Evolutionary conservation across 1,140 invertebrate species (phyloP).

Genomic region (Nomia melanderi): DNA sequence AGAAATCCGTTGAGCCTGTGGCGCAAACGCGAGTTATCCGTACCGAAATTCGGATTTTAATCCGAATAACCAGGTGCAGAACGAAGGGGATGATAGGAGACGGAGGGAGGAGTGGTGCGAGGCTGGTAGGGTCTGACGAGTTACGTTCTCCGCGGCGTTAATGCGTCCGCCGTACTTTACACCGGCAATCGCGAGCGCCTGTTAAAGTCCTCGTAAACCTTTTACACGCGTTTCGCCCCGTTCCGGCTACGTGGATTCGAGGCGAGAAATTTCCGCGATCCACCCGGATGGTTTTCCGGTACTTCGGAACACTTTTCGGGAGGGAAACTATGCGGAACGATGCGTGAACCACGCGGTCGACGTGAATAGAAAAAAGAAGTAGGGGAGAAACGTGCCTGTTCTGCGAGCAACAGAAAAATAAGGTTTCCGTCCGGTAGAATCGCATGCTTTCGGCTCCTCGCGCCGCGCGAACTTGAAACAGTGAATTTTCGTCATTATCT

Average conservation of each 20-base stretch:
- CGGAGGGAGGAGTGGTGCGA: not conserved
- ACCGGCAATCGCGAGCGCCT: not conserved
- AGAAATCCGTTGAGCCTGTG: constrained; percentile 5
- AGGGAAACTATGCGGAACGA: not conserved
- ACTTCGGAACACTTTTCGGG: not conserved
- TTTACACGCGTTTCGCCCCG: not conserved
- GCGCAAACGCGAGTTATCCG: not conserved
- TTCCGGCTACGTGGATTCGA: constrained; percentile 6
- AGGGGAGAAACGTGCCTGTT: not conserved
- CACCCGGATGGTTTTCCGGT: not conserved
- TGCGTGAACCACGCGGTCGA: not conserved
- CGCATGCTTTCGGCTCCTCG: not conserved
- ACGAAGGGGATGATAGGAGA: too few species aligned
- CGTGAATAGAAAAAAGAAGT: not conserved
- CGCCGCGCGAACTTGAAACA: too few species aligned
- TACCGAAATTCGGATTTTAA: constrained; percentile 53
- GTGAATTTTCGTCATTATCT: not conserved
- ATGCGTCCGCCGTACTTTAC: constrained; percentile 29
- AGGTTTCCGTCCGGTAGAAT: not conserved
- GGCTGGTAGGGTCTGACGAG: not conserved
- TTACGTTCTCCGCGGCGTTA: constrained; percentile 31
- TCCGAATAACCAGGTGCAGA: constrained; percentile 8
- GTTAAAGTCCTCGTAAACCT: not conserved
- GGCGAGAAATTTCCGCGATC: constrained; percentile 11
- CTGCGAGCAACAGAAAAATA: not conserved